These are phyloP conservation scores for Frankliniella fusca DNA, from an alignment of 2,888 invertebrate genomes.

Conservation along the genomic window DNA sequence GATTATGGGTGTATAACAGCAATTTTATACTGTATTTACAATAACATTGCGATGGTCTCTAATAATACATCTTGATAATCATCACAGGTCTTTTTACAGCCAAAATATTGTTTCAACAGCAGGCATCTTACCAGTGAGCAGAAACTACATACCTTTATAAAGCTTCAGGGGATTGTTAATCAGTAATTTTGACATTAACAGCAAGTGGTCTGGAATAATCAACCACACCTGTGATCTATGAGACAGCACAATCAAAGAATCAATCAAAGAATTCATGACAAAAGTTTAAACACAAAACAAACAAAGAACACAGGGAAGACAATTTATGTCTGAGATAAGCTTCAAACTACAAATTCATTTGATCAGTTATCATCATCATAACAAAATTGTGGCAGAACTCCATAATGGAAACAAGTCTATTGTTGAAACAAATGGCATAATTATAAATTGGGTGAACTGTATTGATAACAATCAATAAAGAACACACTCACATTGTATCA, in stretches of 20 bases:
- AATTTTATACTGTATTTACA: slow-evolving; percentile 17
- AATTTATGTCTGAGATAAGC: not conserved
- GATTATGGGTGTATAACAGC: not conserved
- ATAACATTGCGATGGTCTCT: slow-evolving; percentile 3
- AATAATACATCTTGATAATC: slow-evolving; percentile 10
- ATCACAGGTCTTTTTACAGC: slow-evolving; percentile 24
- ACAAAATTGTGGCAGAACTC: not conserved
- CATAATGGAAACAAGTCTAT: not conserved
- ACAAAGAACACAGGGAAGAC: slow-evolving; percentile 2
- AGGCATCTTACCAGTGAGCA: not conserved
- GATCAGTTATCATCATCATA: no score
- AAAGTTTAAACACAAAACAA: not conserved
- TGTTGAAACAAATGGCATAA: slow-evolving; percentile 11
- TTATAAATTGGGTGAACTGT: not conserved
- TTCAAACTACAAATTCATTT: not conserved
- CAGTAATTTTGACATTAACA: not conserved
- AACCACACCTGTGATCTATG: not conserved
- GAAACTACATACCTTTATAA: not conserved
- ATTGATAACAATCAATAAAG: not conserved
- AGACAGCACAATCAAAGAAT: not conserved
- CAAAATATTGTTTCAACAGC: slow-evolving; percentile 20
- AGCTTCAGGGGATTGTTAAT: not conserved
- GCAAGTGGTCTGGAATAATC: not conserved
- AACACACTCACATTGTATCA: not conserved
- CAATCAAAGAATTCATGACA: not conserved